phyloP scores from a whole-genome alignment of 2,888 invertebrate genomes.

The Gymnocheta viridis region DNA sequence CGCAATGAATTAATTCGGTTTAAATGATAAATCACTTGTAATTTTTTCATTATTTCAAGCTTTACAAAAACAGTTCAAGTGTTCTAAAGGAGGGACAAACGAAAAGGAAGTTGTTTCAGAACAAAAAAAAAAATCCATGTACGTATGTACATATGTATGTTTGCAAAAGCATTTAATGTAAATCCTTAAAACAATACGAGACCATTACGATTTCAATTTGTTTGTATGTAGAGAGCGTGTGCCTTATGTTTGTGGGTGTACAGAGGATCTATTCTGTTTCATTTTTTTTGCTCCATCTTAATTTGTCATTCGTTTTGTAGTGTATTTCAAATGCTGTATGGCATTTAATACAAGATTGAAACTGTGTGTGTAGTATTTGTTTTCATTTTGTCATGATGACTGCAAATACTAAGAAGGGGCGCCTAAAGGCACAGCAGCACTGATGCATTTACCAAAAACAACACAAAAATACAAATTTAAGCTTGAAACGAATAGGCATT shows the following conservation, averaged over 20 bases:
- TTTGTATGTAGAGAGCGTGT: conserved; percentile 12
- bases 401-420: conserved; percentile 54
- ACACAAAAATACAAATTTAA: conserved; percentile 52
- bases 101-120: conserved; percentile 23
- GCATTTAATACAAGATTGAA: conserved; percentile 26
- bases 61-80: conserved; percentile 1
- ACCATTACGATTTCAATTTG: conserved; percentile 59
- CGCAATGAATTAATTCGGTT: conserved; percentile 79
- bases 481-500: conserved; percentile 51
- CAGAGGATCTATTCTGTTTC: conserved; percentile 49
- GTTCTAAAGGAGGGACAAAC: conserved; percentile 22
- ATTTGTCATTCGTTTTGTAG: conserved; percentile 68
- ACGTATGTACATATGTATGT: too few relatives aligned
- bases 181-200: conserved; percentile 70
- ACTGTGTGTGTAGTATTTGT: conserved; percentile 25
- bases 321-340: conserved; percentile 42
- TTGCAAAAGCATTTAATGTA: conserved; percentile 69
- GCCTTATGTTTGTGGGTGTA: conserved; percentile 33
- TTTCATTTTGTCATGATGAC: conserved; percentile 62
- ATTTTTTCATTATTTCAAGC: conserved; percentile 45
- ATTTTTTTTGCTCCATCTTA: conserved; percentile 51
- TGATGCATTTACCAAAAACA: conserved; percentile 63
- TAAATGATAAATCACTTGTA: conserved; percentile 73
- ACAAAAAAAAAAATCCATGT: conserved; percentile 3
- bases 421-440: conserved; percentile 64